Evolutionary conservation across 2,797 vertebrate genomes (phyloP).

Genomic region (Myotis planiceps): DNA sequence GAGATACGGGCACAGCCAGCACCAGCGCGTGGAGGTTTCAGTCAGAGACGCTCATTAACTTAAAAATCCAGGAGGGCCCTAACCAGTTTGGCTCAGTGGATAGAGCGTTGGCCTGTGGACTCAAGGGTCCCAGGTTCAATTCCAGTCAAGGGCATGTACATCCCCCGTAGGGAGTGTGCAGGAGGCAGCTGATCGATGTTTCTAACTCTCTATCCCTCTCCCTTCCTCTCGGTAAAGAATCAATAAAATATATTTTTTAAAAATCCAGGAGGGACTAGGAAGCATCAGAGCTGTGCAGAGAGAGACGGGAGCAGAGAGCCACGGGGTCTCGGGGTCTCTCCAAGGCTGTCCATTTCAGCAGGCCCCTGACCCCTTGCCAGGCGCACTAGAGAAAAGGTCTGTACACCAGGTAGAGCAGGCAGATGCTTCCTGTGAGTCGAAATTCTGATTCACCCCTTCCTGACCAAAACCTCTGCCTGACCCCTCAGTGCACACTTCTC

Average conservation of each 20-base stretch:
- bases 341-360: background rate
- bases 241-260: no score
- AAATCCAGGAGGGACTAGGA: background rate
- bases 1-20: background rate
- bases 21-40: no score
- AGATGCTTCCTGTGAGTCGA: background rate
- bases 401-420: background rate
- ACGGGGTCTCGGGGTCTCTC: background rate
- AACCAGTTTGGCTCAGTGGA: no score
- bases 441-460: background rate
- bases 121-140: no score
- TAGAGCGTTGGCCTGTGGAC: no score
- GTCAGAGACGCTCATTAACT: background rate
- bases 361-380: background rate
- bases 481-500: background rate
- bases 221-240: no score
- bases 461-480: background rate
- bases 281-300: background rate
- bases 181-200: no score
- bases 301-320: background rate
- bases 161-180: no score
- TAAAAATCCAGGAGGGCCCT: background rate
- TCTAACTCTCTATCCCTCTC: no score
- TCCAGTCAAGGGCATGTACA: no score
- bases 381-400: background rate